A percentile compares a stretch with the other conserved stretches of the same genome.
phyloP scores from a whole-genome alignment of 2,797 vertebrate species.

The Rousettus madagascariensis region DNA sequence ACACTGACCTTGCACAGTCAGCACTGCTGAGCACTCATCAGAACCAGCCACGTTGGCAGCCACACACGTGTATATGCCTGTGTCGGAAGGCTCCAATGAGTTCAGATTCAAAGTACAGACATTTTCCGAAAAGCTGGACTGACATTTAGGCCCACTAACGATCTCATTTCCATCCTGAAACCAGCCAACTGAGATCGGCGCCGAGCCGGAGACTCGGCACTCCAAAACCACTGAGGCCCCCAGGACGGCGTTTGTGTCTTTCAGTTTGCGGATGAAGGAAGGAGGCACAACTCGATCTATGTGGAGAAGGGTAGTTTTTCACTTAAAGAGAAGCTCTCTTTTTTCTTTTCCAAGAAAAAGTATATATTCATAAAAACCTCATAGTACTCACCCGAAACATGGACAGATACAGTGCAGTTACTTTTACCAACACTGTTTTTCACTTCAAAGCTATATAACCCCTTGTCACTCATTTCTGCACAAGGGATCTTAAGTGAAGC shows the following conservation, averaged over 20 bases:
- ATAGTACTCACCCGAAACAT: slow-evolving; percentile 92
- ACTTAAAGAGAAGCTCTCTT: slow-evolving; percentile 51
- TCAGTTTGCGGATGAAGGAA: slow-evolving; percentile 94
- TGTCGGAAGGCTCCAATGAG: slow-evolving; percentile 88
- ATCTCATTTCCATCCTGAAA: slow-evolving; percentile 95
- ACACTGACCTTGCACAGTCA: slow-evolving; percentile 97
- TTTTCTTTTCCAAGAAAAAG: neutral
- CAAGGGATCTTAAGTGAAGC: slow-evolving; percentile 94
- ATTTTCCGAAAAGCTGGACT: slow-evolving; percentile 91
- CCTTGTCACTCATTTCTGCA: slow-evolving; percentile 92
- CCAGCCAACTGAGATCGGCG: slow-evolving; percentile 95
- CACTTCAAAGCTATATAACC: slow-evolving; percentile 95
- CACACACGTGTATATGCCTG: slow-evolving; percentile 94
- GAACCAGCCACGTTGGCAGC: slow-evolving; percentile 94
- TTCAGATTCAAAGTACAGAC: slow-evolving; percentile 90
- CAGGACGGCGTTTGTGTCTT: slow-evolving; percentile 91
- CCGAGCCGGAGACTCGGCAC: slow-evolving; percentile 95
- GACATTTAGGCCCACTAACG: slow-evolving; percentile 89
- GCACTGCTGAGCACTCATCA: slow-evolving; percentile 93
- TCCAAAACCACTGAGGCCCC: slow-evolving; percentile 90
- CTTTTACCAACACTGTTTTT: slow-evolving; percentile 97
- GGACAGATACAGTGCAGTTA: slow-evolving; percentile 94
- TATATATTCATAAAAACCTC: neutral
- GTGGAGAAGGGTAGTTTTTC: slow-evolving; percentile 74
- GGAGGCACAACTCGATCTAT: slow-evolving; percentile 96